These are phyloP conservation scores for Calameuta pallipes DNA, from an alignment of 2,888 invertebrate species.

Conservation along the genomic window DNA sequence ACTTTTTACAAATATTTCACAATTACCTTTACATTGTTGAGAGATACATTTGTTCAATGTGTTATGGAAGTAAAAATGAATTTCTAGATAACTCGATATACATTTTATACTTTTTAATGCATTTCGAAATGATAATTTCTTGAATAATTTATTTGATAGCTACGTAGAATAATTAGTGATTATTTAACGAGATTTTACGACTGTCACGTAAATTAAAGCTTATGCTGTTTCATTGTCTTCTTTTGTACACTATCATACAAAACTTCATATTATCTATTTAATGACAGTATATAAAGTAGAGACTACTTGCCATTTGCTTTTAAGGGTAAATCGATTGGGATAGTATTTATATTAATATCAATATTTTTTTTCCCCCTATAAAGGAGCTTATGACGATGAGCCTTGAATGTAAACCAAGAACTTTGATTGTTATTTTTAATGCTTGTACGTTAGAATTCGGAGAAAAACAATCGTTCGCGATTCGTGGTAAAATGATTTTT, in stretches of 20 bases:
- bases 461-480: slow-evolving; percentile 10
- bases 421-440: background rate
- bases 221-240: background rate
- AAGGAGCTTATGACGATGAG: background rate
- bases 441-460: background rate
- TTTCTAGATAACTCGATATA: background rate
- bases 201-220: background rate
- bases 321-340: background rate
- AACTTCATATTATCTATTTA: background rate
- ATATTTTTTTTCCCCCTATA: background rate
- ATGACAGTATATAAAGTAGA: no score
- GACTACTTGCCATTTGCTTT: background rate
- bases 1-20: background rate
- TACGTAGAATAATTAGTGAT: background rate
- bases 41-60: background rate
- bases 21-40: no score
- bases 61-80: background rate
- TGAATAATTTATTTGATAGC: background rate
- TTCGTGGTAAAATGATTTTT: background rate
- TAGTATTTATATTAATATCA: background rate
- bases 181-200: background rate
- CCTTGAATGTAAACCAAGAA: background rate
- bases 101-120: background rate
- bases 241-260: background rate
- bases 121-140: background rate